phyloP scores from a whole-genome alignment of 2,797 vertebrate species.

The Cynodonichthys magdalenae region DNA sequence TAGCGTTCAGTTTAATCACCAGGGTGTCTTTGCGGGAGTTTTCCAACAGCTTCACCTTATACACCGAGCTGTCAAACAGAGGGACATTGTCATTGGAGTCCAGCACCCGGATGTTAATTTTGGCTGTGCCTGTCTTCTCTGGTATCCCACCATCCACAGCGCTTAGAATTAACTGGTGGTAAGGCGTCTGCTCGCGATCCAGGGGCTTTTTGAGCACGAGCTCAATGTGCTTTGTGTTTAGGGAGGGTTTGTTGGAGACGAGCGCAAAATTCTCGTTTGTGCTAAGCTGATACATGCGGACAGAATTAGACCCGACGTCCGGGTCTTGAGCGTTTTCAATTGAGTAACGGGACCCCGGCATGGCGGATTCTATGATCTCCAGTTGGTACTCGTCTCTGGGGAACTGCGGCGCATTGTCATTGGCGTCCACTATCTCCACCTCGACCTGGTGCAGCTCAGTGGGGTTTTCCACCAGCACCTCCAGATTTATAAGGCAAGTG shows the following conservation, averaged over 20 bases:
- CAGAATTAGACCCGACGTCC: conserved; percentile 90
- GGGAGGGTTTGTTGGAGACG: conserved; percentile 90
- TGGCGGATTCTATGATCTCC: conserved; percentile 91
- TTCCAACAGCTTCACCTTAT: conserved; percentile 91
- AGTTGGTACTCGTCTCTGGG: conserved; percentile 90
- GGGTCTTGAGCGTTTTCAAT: conserved; percentile 93
- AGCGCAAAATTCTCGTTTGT: conserved; percentile 92
- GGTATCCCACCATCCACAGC: conserved; percentile 95
- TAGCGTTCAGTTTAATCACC: conserved; percentile 92
- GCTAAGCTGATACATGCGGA: conserved; percentile 91
- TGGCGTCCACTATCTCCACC: conserved; percentile 92
- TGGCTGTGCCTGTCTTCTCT: conserved; percentile 87
- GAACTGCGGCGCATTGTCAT: conserved; percentile 93
- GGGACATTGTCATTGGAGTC: conserved; percentile 97
- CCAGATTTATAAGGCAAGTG: conserved; percentile 88
- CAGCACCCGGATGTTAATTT: conserved; percentile 89
- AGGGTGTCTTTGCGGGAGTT: conserved; percentile 88
- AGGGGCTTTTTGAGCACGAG: conserved; percentile 93
- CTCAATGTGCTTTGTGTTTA: conserved; percentile 91
- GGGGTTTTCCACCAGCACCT: conserved; percentile 90
- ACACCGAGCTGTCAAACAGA: conserved; percentile 90
- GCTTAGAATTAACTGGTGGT: conserved; percentile 90
- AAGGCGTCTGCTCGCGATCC: conserved; percentile 90
- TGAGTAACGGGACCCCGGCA: conserved; percentile 91
- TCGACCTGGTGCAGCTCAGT: conserved; percentile 90